Percentiles rank a stretch among this genome's conserved stretches.
These are phyloP conservation scores for Bufo bufo DNA, from an alignment of 2,113 vertebrate species.

Conservation along the genomic window DNA sequence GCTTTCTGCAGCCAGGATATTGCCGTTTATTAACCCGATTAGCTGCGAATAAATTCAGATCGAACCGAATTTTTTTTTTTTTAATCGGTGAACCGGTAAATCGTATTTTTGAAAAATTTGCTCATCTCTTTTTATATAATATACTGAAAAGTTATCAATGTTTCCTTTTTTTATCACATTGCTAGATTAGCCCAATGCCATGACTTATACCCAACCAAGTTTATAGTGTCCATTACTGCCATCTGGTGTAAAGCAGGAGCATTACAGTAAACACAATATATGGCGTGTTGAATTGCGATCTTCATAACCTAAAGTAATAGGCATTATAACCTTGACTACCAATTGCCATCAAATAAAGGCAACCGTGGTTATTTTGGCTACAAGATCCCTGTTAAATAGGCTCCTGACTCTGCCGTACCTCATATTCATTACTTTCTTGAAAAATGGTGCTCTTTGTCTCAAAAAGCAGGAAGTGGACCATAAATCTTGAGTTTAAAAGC, in stretches of 20 bases:
- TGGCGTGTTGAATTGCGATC: conserved; percentile 19
- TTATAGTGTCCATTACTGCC: conserved; percentile 10
- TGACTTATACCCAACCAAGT: neutral
- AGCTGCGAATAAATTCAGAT: too few relatives aligned
- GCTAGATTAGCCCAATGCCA: too few relatives aligned
- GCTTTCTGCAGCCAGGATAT: too few relatives aligned
- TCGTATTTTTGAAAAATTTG: neutral
- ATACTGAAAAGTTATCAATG: neutral
- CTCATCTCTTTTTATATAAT: neutral
- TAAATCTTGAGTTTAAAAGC: conserved; percentile 78
- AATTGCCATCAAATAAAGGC: conserved; percentile 28
- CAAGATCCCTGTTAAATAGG: conserved; percentile 40
- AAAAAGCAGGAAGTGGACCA: conserved; percentile 78
- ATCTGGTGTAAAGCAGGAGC: neutral
- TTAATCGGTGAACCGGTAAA: neutral
- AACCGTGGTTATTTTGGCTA: conserved; percentile 4
- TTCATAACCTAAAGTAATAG: conserved; percentile 29
- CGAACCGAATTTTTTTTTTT: too few relatives aligned
- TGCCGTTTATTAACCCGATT: too few relatives aligned
- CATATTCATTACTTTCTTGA: conserved; percentile 73
- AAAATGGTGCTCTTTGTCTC: conserved; percentile 71
- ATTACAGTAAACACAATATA: neutral
- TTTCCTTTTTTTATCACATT: too few relatives aligned
- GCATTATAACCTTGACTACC: conserved; percentile 19
- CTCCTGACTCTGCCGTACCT: conserved; percentile 64